Evolutionary conservation across 2,888 invertebrate genomes (phyloP).

Genomic region (Xestia xanthographa): DNA sequence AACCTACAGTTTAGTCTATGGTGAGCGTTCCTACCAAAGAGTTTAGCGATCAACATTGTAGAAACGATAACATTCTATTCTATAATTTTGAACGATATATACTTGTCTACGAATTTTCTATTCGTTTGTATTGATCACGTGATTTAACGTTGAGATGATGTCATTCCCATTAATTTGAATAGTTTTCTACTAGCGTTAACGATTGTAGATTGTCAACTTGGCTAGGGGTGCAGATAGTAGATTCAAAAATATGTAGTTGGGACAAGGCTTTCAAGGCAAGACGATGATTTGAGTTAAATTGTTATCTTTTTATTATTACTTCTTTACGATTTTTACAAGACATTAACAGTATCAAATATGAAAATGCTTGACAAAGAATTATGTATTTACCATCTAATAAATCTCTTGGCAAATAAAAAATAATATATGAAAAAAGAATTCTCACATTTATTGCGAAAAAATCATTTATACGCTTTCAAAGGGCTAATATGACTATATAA

Average conservation of each 20-base stretch:
- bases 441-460: constrained; percentile 15
- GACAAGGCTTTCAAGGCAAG: not conserved
- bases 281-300: not conserved
- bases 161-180: too few relatives aligned
- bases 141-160: too few relatives aligned
- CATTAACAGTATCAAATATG: not conserved
- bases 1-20: too few relatives aligned
- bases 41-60: too few relatives aligned
- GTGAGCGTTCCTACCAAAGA: too few relatives aligned
- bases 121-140: too few relatives aligned
- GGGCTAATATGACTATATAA: constrained; percentile 9
- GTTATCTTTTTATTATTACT: not conserved
- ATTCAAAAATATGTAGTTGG: not conserved
- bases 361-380: not conserved
- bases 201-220: too few relatives aligned
- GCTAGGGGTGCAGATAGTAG: too few relatives aligned
- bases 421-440: not conserved
- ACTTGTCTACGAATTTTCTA: too few relatives aligned
- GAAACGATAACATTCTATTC: too few relatives aligned
- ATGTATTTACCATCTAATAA: not conserved
- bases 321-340: not conserved
- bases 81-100: too few relatives aligned
- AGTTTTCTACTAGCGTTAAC: too few relatives aligned
- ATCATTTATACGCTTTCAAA: constrained; percentile 4
- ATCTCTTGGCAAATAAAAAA: constrained; percentile 1